Conservation (phyloP, 2,113 vertebrate genomes). For the Opisthocomus hoazin region DNA sequence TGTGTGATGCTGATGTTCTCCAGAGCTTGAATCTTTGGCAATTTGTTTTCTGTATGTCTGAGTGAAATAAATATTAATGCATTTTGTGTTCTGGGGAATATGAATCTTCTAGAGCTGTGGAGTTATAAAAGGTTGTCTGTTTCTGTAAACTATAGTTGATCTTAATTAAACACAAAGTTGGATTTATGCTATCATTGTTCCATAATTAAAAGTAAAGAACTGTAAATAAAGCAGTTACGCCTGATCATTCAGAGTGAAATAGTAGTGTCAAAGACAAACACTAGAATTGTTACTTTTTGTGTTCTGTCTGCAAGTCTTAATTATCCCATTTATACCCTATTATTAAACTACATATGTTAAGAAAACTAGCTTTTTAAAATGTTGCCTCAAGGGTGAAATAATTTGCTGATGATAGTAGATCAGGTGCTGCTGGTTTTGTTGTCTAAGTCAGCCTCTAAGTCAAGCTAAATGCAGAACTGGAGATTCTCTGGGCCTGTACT, state of each 20-base stretch:
- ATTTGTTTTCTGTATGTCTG: conserved; percentile 1
- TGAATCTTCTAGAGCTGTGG: background rate
- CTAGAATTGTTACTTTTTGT: background rate
- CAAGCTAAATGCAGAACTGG: background rate
- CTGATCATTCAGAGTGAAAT: background rate
- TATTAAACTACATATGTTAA: background rate
- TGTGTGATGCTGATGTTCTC: conserved; percentile 25
- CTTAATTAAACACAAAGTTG: conserved; percentile 23
- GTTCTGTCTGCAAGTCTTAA: background rate
- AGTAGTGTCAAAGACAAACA: background rate
- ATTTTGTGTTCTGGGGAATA: conserved; percentile 57
- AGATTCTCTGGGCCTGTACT: background rate
- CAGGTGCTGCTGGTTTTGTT: background rate
- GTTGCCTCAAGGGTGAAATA: background rate
- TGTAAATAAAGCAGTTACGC: background rate
- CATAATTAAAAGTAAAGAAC: background rate
- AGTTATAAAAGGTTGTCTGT: background rate
- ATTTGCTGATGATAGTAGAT: background rate
- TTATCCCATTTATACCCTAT: background rate
- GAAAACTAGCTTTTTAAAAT: background rate
- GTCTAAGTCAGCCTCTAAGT: background rate
- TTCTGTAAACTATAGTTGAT: conserved; percentile 31
- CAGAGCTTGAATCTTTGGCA: conserved; percentile 38
- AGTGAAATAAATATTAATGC: conserved; percentile 47
- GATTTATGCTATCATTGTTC: background rate